These are phyloP conservation scores for Cotesia chilonis DNA, from an alignment of 1,140 invertebrate species.

Conservation along the genomic window DNA sequence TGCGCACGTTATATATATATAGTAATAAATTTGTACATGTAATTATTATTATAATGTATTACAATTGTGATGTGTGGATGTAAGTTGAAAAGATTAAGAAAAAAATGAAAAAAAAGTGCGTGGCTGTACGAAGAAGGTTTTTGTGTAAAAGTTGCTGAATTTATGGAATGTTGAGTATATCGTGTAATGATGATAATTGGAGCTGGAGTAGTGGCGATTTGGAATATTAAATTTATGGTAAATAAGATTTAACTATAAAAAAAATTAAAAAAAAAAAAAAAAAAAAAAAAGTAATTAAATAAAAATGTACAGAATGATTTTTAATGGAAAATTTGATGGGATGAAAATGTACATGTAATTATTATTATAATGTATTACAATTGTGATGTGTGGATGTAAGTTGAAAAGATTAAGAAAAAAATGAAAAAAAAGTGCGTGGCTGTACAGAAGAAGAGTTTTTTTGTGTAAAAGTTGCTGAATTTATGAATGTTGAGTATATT, in stretches of 20 bases:
- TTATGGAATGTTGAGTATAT: not conserved
- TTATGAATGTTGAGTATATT: not conserved
- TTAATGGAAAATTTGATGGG: too few species aligned
- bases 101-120: constrained; percentile 25
- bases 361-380: too few species aligned
- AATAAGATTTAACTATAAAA: constrained; percentile 2
- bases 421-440: constrained; percentile 28
- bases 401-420: not conserved
- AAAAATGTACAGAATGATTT: too few species aligned
- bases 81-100: not conserved
- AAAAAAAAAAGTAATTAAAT: too few species aligned
- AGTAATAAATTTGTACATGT: too few species aligned
- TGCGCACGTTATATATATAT: too few species aligned
- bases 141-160: not conserved
- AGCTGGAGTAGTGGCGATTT: constrained; percentile 8
- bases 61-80: too few species aligned
- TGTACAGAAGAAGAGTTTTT: not conserved
- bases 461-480: not conserved
- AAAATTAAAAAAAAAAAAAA: constrained; percentile 46
- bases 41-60: too few species aligned
- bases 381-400: too few species aligned
- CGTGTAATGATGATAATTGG: constrained; percentile 4
- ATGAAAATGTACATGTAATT: too few species aligned
- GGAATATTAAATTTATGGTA: constrained; percentile 19
- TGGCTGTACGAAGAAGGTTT: constrained; percentile 3